Base-by-base conservation (phyloP, 2,113 vertebrate species). In the Thunnus maccoyii region DNA sequence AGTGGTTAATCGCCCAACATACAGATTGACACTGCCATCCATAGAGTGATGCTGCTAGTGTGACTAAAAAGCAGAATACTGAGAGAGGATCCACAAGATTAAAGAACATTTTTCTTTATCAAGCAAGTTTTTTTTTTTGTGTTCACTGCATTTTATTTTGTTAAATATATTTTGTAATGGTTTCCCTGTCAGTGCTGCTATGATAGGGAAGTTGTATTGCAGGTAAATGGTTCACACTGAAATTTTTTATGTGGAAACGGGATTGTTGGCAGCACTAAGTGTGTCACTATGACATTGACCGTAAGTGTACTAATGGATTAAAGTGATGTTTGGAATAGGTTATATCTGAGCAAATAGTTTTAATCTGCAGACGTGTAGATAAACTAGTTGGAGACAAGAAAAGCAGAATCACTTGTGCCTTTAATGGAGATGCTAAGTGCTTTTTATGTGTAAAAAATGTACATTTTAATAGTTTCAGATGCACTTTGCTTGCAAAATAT, bases 391-490 rank as follows among this genome's bases (percentile, higher is more conserved):
- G 10, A 55, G 30, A 36, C 44, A 70, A 36, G 36, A 55, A 62
- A 76, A 83, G 66, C 22, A 52, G 27, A 71, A 54, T 50, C 50
- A 44, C 58, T 81, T 70, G 25, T 68, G 48, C 25, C 30, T 16
- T 30, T 74, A 82, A 84, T 58, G 54, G 62, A 52, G 46, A 75
- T 62, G 22, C 32, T 58, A 55, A 82, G 80, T 72, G 65, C 56
- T 75, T 85, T 30, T 78, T 64, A 64, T 67, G 61, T 46, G 15
- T 57, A 16, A 30, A 77, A 56, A 84, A 60, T 36, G 41, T 44
- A 61, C 7, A 51, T 63, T 89, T 56, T 41, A 27, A 82, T 41
- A 48, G 46, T 44, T n/a, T 47, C 1, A 41, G 46, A 63, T 54
- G 48, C 72, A 50, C n/a, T 76, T 57, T 46, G 15, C 58, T 68